These are phyloP conservation scores for Mobula hypostoma DNA, from an alignment of 2,113 vertebrate genomes.

Conservation along the genomic window DNA sequence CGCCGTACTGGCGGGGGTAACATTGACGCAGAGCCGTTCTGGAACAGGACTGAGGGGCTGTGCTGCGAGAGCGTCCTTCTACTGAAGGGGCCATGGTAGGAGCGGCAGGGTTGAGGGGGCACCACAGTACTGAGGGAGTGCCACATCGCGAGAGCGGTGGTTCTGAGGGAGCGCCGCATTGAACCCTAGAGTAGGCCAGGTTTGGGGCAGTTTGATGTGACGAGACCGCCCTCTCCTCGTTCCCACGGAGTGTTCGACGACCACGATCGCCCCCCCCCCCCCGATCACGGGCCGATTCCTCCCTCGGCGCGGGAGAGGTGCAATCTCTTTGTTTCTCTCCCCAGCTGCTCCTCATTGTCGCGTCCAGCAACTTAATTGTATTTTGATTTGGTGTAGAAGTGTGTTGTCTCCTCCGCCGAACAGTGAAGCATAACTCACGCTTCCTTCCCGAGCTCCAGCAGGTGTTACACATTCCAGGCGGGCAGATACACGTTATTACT, in stretches of 20 bases:
- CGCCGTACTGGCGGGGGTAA: too few relatives aligned
- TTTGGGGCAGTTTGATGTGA: too few relatives aligned
- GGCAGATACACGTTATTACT: not conserved
- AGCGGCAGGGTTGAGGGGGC: too few relatives aligned
- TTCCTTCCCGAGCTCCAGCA: not conserved
- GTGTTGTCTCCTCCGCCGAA: not conserved
- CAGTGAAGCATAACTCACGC: not conserved
- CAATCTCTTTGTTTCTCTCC: not conserved
- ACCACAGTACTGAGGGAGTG: too few relatives aligned
- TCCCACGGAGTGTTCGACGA: not conserved
- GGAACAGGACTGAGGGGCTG: too few relatives aligned
- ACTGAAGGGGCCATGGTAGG: too few relatives aligned
- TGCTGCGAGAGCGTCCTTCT: too few relatives aligned
- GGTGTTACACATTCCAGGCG: not conserved
- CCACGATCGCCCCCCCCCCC: too few relatives aligned
- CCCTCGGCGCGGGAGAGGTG: not conserved
- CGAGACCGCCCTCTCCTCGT: not conserved
- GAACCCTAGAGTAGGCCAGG: too few relatives aligned
- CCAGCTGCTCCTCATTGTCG: not conserved
- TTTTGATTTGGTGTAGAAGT: not conserved
- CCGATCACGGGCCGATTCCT: not conserved
- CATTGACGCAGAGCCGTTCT: too few relatives aligned
- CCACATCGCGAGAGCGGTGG: too few relatives aligned
- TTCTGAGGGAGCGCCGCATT: too few relatives aligned
- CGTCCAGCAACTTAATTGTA: not conserved